These are phyloP conservation scores for Taphrorychus bicolor DNA, from an alignment of 2,888 invertebrate genomes.

Conservation along the genomic window DNA sequence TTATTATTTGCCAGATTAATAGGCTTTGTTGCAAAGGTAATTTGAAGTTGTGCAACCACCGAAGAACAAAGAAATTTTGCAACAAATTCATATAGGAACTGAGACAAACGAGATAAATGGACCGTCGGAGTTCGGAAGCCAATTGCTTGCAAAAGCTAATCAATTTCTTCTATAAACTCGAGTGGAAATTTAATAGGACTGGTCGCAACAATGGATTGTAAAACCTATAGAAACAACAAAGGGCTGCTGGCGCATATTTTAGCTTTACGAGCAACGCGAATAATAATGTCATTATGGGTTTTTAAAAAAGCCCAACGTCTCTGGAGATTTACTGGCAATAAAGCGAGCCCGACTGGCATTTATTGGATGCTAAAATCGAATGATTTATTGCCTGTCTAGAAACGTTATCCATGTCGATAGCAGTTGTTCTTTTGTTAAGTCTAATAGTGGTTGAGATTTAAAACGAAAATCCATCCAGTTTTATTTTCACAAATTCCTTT, in stretches of 20 bases:
- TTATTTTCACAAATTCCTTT: too few species aligned
- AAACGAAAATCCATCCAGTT: too few species aligned
- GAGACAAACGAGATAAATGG: not conserved
- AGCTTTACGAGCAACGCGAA: constrained; percentile 26
- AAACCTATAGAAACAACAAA: not conserved
- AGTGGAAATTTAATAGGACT: not conserved
- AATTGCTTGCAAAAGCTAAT: not conserved
- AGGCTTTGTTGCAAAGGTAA: not conserved
- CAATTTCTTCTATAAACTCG: not conserved
- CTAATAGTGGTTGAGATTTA: too few species aligned
- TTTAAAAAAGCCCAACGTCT: constrained; percentile 6
- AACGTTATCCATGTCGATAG: not conserved
- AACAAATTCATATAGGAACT: not conserved
- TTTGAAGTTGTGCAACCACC: not conserved
- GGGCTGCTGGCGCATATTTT: constrained; percentile 27
- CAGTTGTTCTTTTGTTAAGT: not conserved
- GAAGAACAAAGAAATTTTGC: not conserved
- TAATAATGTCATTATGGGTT: constrained; percentile 31
- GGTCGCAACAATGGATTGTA: not conserved
- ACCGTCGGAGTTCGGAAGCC: not conserved
- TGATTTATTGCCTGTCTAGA: constrained; percentile 13
- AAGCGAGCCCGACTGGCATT: constrained; percentile 19
- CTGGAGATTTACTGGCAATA: constrained; percentile 22
- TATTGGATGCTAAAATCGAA: constrained; percentile 23
- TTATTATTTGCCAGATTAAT: not conserved